Evolutionary conservation across 2,113 vertebrate species (phyloP).

Genomic region (Oceanites oceanicus): DNA sequence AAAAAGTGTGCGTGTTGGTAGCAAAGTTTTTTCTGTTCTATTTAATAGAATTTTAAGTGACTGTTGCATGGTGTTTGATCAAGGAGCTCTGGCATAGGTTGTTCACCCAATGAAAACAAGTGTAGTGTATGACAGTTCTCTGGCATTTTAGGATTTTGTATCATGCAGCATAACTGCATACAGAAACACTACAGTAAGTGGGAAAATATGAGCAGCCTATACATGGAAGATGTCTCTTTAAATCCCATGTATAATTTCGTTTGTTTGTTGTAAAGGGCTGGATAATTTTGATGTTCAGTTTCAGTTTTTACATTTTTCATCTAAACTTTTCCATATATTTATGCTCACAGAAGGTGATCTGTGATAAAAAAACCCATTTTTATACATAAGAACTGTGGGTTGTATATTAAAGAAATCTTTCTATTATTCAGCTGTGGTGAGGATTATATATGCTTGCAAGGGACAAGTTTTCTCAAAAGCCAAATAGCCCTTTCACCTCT

Average conservation of each 20-base stretch:
- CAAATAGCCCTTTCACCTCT: not conserved
- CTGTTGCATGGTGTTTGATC: not conserved
- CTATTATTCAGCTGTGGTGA: not conserved
- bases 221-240: not conserved
- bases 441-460: not conserved
- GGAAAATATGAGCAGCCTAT: not conserved
- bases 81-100: not conserved
- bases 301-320: not conserved
- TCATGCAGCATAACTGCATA: not conserved
- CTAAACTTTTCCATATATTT: not conserved
- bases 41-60: not conserved
- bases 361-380: not conserved
- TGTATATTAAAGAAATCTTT: not conserved
- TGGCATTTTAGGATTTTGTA: not conserved
- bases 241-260: not conserved
- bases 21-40: not conserved
- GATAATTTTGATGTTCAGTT: not conserved
- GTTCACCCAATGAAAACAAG: constrained; percentile 9
- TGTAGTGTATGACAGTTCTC: not conserved
- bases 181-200: not conserved
- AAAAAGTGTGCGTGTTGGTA: not conserved
- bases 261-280: not conserved
- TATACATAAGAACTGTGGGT: not conserved
- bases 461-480: not conserved
- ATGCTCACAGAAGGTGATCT: not conserved